phyloP scores from a whole-genome alignment of 2,888 invertebrate genomes.

The Congeria kusceri region DNA sequence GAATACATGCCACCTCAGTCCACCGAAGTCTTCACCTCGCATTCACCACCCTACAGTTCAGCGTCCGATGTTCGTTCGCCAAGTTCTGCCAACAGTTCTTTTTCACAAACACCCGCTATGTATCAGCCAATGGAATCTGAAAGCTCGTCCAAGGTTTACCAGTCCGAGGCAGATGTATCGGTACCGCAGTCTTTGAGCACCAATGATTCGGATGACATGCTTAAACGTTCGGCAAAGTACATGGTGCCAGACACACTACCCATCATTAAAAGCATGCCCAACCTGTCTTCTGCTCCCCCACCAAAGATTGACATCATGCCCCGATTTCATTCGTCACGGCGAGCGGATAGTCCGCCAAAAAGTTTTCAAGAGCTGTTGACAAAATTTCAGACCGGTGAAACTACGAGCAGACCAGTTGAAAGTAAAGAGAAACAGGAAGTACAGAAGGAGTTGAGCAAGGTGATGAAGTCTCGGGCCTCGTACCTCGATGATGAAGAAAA shows the following conservation, averaged over 20 bases:
- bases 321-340: constrained; percentile 25
- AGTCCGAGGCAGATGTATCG: neutral
- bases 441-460: constrained; percentile 51
- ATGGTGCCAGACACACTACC: constrained; percentile 59
- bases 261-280: constrained; percentile 44
- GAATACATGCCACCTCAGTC: neutral
- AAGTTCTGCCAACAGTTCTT: constrained; percentile 3
- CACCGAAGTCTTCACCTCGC: neutral
- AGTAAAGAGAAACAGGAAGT: constrained; percentile 51
- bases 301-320: constrained; percentile 46
- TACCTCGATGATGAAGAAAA: constrained; percentile 41
- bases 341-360: constrained; percentile 49
- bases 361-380: constrained; percentile 48
- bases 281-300: constrained; percentile 34
- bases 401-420: constrained; percentile 35
- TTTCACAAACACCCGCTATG: neutral
- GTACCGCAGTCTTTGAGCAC: neutral
- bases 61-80: neutral
- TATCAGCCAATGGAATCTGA: neutral
- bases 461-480: constrained; percentile 49
- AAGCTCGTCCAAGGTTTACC: neutral
- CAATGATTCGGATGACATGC: neutral
- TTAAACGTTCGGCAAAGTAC: constrained; percentile 18
- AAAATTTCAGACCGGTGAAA: constrained; percentile 47
- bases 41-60: neutral